A percentile compares a stretch with the other conserved stretches of the same genome.
phyloP scores from a whole-genome alignment of 2,888 invertebrate genomes.

The Drosophila neotestacea region DNA sequence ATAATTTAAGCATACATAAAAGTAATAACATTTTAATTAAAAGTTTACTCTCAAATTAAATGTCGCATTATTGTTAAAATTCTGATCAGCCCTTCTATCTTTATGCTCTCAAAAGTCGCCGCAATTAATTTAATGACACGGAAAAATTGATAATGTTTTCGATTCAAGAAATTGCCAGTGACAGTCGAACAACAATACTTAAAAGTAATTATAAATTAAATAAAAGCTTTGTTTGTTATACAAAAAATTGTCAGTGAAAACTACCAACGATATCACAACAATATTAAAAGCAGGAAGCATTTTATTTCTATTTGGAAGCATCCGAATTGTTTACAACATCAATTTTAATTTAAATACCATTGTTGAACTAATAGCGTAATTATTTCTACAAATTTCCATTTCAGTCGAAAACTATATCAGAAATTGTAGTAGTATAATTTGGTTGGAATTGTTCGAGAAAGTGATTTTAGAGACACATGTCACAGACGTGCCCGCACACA shows the following conservation, averaged over 20 bases:
- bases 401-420: constrained; percentile 1
- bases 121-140: no score
- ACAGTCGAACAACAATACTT: neutral
- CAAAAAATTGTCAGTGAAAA: neutral
- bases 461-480: constrained; percentile 22
- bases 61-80: no score
- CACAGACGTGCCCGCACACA: constrained; percentile 3
- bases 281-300: neutral
- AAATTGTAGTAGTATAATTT: constrained; percentile 8
- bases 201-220: no score
- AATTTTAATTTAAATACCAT: neutral
- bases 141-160: neutral
- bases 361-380: neutral
- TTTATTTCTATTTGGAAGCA: neutral
- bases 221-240: no score
- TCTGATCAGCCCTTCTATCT: no score
- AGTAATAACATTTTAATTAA: no score
- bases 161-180: neutral
- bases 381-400: neutral
- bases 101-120: no score
- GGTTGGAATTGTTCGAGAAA: constrained; percentile 4
- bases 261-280: neutral
- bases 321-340: neutral
- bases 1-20: no score
- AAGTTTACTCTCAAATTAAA: no score